Conservation (phyloP, 2,113 vertebrate species). For the Dryoscopus gambensis region DNA sequence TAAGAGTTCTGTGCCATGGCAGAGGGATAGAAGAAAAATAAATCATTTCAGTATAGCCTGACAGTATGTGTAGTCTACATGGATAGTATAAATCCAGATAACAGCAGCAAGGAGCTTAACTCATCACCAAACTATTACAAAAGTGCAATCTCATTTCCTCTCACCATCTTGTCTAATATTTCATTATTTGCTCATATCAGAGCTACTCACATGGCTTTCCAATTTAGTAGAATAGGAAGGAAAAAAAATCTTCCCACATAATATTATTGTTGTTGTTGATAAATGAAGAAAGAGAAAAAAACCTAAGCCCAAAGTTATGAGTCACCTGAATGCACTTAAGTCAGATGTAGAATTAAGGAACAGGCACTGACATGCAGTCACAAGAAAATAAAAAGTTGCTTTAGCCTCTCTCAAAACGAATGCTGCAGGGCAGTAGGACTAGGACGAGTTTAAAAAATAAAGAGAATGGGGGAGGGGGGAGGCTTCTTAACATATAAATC, state of each 20-base stretch:
- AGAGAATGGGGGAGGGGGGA: constrained; percentile 13
- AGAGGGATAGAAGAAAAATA: background rate
- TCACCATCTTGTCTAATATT: background rate
- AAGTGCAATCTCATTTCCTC: background rate
- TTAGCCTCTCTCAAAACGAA: constrained; percentile 17
- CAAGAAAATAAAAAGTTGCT: constrained; percentile 23
- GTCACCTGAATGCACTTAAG: background rate
- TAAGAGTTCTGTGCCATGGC: background rate
- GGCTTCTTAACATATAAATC: constrained; percentile 59
- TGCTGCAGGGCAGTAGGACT: constrained; percentile 58
- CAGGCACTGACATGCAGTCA: background rate
- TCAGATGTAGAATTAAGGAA: constrained; percentile 17
- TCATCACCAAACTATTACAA: background rate
- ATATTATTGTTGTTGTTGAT: constrained; percentile 11
- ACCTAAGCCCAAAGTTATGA: background rate
- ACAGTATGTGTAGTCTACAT: background rate
- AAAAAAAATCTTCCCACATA: background rate
- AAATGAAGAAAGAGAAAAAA: background rate
- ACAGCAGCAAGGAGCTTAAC: background rate
- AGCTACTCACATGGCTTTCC: background rate
- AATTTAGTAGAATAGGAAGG: background rate
- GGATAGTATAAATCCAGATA: background rate
- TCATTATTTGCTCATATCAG: background rate
- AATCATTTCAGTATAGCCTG: background rate
- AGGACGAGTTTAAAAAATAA: constrained; percentile 38